Base-by-base conservation (phyloP, 1,140 invertebrate genomes). In the Brachionus calyciflorus region DNA sequence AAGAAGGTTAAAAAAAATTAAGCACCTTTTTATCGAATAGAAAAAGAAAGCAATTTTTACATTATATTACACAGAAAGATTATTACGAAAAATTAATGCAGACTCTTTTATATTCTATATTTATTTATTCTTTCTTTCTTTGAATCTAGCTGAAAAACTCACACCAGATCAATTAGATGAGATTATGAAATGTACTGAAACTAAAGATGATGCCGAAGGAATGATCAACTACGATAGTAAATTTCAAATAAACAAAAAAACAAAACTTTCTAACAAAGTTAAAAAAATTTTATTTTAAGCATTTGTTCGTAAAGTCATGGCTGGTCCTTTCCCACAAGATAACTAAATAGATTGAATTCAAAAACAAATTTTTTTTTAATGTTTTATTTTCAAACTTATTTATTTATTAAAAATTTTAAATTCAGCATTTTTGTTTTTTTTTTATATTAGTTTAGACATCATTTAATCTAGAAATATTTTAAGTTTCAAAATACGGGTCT, bases 311-410 rank as follows among this genome's bases (percentile, higher is more conserved):
- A 77, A 77, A 65, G 55, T 77, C 10, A 26, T 77, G 14, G 76
- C 76, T 65, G 76, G 76, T 37, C 76, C 76, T 46, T 77, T 77
- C 49, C 76, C 76, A 41, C 28, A 21, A 37, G 46, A 73, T n/a
- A 40, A 73, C 19, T 49, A 73, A 10, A 73, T 9, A 12, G 51
- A 24, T 44, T 37, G 3, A 37, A 5, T 5, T 9, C 33, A 37
- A 37, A 37, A 37, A 37, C 9, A 21, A 65, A 65, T 44, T 41
- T 37, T 65, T 41, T 44, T 44, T 44, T 44, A 44, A 14, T 24
- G 9, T 10, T 37, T 63, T 63, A 37, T 65, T 65, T 65, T 26
- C 1, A 65, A 65, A 44, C 30, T 44, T 65, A 65, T 60, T 60
- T 60, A 65, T 65, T 65, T n/a, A 37, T 60, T 60, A 37, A 37